Percentiles rank a stretch among this genome's conserved stretches.
Conservation (phyloP, 2,113 vertebrate genomes). For the Otocyon megalotis region DNA sequence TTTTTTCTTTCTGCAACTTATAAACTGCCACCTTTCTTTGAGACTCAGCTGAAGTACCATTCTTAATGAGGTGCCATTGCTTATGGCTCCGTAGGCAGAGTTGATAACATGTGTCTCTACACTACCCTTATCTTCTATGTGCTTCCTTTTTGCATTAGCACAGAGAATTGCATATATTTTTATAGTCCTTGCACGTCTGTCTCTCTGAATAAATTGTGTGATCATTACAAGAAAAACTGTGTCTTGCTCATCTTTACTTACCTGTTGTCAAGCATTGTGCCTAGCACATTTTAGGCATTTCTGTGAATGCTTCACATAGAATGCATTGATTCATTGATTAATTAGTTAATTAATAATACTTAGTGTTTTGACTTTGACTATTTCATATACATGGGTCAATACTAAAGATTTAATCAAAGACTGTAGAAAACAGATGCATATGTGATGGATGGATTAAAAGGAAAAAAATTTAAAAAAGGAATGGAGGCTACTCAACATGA, state of each 20-base stretch:
- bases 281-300: background rate
- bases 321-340: background rate
- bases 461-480: background rate
- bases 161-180: background rate
- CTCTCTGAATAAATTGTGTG: background rate
- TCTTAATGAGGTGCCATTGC: background rate
- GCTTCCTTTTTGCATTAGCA: fast-evolving
- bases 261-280: background rate
- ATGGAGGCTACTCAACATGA: background rate
- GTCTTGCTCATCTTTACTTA: background rate
- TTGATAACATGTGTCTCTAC: fast-evolving
- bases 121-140: no score
- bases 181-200: background rate
- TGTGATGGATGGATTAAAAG: background rate
- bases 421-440: background rate
- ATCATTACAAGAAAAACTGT: background rate
- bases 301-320: background rate
- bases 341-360: background rate
- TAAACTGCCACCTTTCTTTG: background rate
- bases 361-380: background rate
- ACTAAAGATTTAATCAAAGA: background rate
- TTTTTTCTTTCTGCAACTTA: background rate
- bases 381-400: background rate
- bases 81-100: background rate
- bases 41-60: background rate